Evolutionary conservation across 2,888 invertebrate species (phyloP).

Genomic region (Ichneumoninae sp.): DNA sequence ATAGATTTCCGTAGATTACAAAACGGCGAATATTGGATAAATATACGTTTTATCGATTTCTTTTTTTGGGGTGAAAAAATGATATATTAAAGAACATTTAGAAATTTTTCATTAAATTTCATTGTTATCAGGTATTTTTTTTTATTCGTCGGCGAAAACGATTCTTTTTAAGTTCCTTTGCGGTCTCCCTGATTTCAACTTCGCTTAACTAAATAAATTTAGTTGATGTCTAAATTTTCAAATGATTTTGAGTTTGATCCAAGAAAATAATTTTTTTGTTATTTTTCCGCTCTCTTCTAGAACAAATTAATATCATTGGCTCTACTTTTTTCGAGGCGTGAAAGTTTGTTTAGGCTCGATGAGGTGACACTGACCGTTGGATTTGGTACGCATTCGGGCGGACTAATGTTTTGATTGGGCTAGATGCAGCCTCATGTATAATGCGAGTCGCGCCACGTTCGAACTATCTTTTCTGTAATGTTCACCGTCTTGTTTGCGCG

Average conservation of each 20-base stretch:
- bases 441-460: constrained; percentile 18
- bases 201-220: too few species aligned
- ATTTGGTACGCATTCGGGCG: constrained; percentile 72
- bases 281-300: not conserved
- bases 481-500: not conserved
- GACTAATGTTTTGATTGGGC: constrained; percentile 78
- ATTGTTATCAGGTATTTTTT: too few species aligned
- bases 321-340: not conserved
- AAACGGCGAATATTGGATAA: too few species aligned
- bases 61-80: too few species aligned
- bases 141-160: too few species aligned
- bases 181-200: too few species aligned
- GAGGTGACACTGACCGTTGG: constrained; percentile 23
- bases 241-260: not conserved
- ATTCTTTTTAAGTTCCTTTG: too few species aligned
- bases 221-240: not conserved
- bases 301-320: not conserved
- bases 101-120: too few species aligned
- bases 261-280: not conserved
- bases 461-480: not conserved
- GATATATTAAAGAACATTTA: too few species aligned
- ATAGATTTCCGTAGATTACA: too few species aligned
- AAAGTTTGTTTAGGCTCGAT: constrained; percentile 17
- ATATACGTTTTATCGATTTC: too few species aligned
- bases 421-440: constrained; percentile 72